Evolutionary conservation across 2,888 invertebrate species (phyloP), one percentile per base, ranked within the genome.

Genomic region (Eupithecia insigniata): DNA sequence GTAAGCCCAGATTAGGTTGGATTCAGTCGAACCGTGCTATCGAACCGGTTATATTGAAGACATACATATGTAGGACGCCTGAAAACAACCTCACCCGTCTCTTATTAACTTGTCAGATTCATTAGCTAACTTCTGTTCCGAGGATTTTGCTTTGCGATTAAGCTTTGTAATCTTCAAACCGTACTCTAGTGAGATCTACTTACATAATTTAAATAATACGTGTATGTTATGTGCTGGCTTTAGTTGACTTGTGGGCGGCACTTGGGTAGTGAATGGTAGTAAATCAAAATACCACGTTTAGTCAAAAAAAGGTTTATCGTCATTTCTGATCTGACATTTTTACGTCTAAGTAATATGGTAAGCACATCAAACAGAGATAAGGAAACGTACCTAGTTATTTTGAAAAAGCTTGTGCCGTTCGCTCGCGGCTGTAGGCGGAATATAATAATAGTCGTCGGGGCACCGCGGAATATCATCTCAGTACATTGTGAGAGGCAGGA

Each of bases 401-500:
- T 88, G 87, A 90, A 91, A 90, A 92, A 89, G 88, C 87, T 89
- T 86, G 89, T 90, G 88, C 87, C 84, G 83, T 79, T 79, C 76
- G 90, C 91, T 86, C 78, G 79, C 87, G 89, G 87, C 85, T 79
- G 80, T 85, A 85, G 89, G 87, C 84, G 85, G 88, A 89, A 92
- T 92, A 92, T 91, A 91, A 92, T 92, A 92, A 92, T 90, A 90
- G 89, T 90, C 86, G 91, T 88, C 87, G 88, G 87, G 89, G 84
- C 86, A 86, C 89, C 86, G 86, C 88, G 87, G 88, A 90, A 89
- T 92, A 91, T 89, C 90, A 91, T 90, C 91, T 90, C 89, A 81
- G 90, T 90, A 92, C 90, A 93, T 92, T 93, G 92, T 92, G 92
- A 89, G 88, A 84, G 86, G 89, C 93, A 92, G 93, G 93, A 93